phyloP scores from a whole-genome alignment of 2,113 vertebrate genomes.

The Oncorhynchus mykiss region DNA sequence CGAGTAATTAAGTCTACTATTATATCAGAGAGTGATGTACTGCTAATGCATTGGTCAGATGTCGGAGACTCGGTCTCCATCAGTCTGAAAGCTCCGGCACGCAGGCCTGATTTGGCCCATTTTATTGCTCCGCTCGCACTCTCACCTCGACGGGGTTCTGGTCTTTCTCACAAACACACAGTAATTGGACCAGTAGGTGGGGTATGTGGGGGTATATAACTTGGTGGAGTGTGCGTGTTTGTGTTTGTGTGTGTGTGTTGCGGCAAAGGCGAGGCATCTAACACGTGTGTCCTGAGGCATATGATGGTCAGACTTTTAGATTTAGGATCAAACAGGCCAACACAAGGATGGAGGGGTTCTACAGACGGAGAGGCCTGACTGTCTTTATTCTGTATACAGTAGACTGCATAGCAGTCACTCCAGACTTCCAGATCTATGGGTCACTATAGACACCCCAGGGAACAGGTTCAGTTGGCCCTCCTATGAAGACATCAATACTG shows the following conservation, averaged over 20 bases:
- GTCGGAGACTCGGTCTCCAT: constrained; percentile 37
- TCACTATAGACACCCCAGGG: constrained; percentile 51
- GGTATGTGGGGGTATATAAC: constrained; percentile 28
- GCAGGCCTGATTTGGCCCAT: constrained; percentile 52
- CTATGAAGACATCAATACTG: constrained; percentile 21
- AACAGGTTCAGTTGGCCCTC: constrained; percentile 37
- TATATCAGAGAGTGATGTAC: constrained; percentile 26
- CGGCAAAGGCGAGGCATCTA: constrained; percentile 63
- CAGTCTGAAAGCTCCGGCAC: constrained; percentile 23
- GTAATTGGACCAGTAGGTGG: constrained; percentile 73
- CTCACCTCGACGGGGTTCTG: constrained; percentile 71
- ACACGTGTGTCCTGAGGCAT: constrained; percentile 73
- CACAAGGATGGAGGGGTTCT: constrained; percentile 48
- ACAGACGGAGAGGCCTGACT: constrained; percentile 36
- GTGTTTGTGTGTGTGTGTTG: constrained; percentile 29
- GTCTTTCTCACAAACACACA: constrained; percentile 77
- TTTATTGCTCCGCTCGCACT: constrained; percentile 65
- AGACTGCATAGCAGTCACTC: constrained; percentile 20
- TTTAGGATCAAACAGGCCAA: constrained; percentile 61
- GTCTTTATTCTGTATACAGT: constrained; percentile 48
- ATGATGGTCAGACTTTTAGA: constrained; percentile 65
- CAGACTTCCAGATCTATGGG: constrained; percentile 48
- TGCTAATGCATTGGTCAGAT: constrained; percentile 71
- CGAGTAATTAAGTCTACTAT: constrained; percentile 47
- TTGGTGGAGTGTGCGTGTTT: background rate